Evolutionary conservation across 2,888 invertebrate genomes (phyloP).

Genomic region (Lasioglossum marginatum): DNA sequence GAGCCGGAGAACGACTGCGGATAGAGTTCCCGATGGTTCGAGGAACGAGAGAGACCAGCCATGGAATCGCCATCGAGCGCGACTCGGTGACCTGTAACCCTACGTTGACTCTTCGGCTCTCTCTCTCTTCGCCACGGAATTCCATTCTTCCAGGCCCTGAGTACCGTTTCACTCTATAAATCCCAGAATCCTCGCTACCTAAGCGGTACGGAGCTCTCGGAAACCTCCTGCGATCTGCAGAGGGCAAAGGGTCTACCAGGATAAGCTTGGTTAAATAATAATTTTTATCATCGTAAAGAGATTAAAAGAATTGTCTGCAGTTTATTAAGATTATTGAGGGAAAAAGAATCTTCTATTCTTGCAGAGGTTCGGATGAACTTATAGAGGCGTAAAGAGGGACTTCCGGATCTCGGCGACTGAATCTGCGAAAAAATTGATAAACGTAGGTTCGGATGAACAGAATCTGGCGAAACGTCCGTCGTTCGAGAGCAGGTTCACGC

Average conservation of each 20-base stretch:
- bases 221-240: background rate
- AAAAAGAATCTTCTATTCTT: too few species aligned
- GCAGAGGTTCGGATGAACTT: background rate
- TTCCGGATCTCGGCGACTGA: background rate
- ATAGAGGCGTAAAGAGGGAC: background rate
- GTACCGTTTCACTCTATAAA: conserved; percentile 11
- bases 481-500: background rate
- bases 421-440: background rate
- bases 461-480: background rate
- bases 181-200: background rate
- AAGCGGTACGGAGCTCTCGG: background rate
- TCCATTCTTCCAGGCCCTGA: background rate
- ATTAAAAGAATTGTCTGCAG: too few species aligned
- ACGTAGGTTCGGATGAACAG: background rate
- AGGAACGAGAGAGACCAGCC: conserved; percentile 3
- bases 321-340: too few species aligned
- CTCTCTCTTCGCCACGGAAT: background rate
- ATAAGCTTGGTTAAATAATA: background rate
- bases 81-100: conserved; percentile 9
- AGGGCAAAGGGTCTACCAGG: background rate
- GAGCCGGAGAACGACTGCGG: conserved; percentile 13
- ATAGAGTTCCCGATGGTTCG: conserved; percentile 4
- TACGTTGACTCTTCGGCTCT: background rate
- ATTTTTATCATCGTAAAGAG: too few species aligned
- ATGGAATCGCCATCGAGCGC: background rate